Percentiles rank a stretch among this genome's conserved stretches.
Conservation (phyloP, 1,140 invertebrate genomes). For the Epicauta chinensis region DNA sequence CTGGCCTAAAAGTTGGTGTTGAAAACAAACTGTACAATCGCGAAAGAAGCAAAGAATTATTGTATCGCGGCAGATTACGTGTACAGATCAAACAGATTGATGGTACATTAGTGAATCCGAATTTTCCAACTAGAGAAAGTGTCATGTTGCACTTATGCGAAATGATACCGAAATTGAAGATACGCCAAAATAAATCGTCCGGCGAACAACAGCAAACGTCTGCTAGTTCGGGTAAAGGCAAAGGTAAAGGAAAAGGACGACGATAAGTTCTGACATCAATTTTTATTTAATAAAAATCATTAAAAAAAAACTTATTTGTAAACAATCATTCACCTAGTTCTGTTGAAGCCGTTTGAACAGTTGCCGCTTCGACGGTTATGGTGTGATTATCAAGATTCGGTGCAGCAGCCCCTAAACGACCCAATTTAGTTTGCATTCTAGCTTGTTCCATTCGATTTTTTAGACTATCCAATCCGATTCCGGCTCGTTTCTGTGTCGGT, state of each 20-base stretch:
- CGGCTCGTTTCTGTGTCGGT: background rate
- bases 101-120: conserved; percentile 65
- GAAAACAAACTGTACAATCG: conserved; percentile 93
- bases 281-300: conserved; percentile 5
- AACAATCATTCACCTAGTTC: conserved; percentile 6
- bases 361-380: conserved; percentile 1
- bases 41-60: conserved; percentile 82
- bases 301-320: conserved; percentile 9
- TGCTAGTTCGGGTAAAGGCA: conserved; percentile 30
- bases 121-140: conserved; percentile 72
- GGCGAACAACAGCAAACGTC: conserved; percentile 25
- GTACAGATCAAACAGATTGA: conserved; percentile 92
- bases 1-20: conserved; percentile 78
- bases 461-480: background rate
- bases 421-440: conserved; percentile 1
- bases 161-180: conserved; percentile 90
- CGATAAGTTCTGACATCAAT: conserved; percentile 13
- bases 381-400: conserved; percentile 1
- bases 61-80: conserved; percentile 78
- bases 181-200: conserved; percentile 48
- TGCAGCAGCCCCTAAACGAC: background rate
- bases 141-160: conserved; percentile 70
- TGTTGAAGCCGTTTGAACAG: background rate
- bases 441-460: background rate
- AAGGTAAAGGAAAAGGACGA: conserved; percentile 37